These are phyloP conservation scores for Characodon lateralis DNA, from an alignment of 2,797 vertebrate species.

Conservation along the genomic window DNA sequence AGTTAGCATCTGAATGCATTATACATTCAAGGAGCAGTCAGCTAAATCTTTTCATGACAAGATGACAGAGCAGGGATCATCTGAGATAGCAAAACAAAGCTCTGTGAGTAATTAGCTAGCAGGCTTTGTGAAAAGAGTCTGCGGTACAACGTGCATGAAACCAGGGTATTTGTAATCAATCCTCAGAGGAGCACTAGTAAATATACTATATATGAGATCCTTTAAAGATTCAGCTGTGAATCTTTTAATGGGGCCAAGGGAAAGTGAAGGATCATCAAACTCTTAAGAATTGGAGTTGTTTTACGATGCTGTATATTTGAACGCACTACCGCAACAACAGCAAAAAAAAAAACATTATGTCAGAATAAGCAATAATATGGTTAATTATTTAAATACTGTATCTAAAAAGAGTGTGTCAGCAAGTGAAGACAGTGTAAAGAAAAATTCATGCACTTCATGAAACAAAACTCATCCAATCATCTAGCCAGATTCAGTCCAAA, in stretches of 20 bases:
- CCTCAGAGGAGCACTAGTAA: not conserved
- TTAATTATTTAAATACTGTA: not conserved
- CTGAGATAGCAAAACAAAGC: slow-evolving; percentile 58
- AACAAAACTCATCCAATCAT: not conserved
- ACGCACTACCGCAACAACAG: not conserved
- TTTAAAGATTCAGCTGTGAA: not conserved
- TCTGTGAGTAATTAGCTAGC: slow-evolving; percentile 64
- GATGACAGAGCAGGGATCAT: slow-evolving; percentile 55
- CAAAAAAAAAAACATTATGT: not conserved
- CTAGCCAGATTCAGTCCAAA: no score
- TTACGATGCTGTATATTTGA: no score
- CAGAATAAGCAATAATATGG: not conserved
- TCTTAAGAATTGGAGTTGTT: not conserved
- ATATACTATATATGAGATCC: not conserved
- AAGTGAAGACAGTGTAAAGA: not conserved
- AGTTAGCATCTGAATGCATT: slow-evolving; percentile 59
- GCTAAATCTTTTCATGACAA: slow-evolving; percentile 65
- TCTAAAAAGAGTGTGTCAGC: not conserved
- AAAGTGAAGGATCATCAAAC: not conserved
- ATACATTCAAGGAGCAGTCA: slow-evolving; percentile 55
- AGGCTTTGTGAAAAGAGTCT: slow-evolving; percentile 9
- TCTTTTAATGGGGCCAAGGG: not conserved
- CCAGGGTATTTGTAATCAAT: not conserved
- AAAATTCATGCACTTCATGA: not conserved
- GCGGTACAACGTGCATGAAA: not conserved